Evolutionary conservation across 2,888 invertebrate species (phyloP), one percentile per base, ranked within the genome.

Genomic region (Cylindroiulus punctatus): DNA sequence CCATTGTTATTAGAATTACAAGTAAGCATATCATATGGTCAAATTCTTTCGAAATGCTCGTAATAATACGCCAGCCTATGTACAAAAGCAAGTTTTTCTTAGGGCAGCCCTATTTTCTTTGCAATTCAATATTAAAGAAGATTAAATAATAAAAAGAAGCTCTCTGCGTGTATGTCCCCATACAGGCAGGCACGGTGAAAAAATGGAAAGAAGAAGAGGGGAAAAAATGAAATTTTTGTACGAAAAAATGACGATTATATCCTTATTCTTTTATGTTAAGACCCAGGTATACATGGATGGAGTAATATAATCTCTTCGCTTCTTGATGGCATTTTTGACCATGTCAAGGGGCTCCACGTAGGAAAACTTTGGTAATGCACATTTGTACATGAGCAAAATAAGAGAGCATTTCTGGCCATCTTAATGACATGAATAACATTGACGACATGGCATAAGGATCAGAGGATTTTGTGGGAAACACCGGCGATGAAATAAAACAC

Each of bases 1-100:
- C 44, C 44, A 83, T 84, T 47, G 47, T 84, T 84, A 84, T 52
- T 84, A 84, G 84, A 84, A 84, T 84, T 84, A 84, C 84, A n/a
- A 84, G 84, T 52, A 47, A 84, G 84, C 52, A 84, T 84, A 84
- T 84, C 84, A 84, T 52, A 47, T 52, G 84, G 84, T 84, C 84
- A 84, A 84, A 84, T 84, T 84, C 84, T 47, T 84, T 83, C 32
- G 83, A 83, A 83, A 83, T 83, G 44, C 83, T 36, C n/a, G 42
- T 83, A 40, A 83, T 42, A 83, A 83, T 83, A 44, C 76, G 83
- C 40, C 44, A 83, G 19, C 83, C 44, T 42, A 83, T 42, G 44
- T 83, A 26, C 83, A 83, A 83, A 42, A 44, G 83, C 83, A 42
- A 83, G n/a, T 42, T 44, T 83, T 83, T 83, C 44, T 83, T 42